These are phyloP conservation scores for Lasioglossum morio DNA, from an alignment of 2,888 invertebrate genomes.

Conservation along the genomic window DNA sequence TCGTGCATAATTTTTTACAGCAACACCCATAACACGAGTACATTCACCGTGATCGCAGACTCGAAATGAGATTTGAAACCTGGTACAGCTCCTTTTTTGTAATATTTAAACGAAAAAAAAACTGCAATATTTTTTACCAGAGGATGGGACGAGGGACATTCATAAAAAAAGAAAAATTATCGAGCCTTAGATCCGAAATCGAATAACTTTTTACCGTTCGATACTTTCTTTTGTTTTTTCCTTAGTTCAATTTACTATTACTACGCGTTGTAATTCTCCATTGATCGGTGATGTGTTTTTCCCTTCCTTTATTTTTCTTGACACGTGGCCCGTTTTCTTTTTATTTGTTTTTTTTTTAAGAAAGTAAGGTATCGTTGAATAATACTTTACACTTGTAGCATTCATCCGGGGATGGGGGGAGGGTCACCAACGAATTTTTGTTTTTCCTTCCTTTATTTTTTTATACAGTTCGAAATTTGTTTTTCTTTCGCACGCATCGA, in stretches of 20 bases:
- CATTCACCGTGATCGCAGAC: constrained; percentile 73
- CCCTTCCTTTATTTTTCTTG: constrained; percentile 23
- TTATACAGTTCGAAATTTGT: constrained; percentile 41
- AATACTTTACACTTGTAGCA: constrained; percentile 57
- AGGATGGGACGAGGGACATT: constrained; percentile 82
- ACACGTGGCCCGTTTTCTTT: constrained; percentile 30
- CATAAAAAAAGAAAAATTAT: constrained; percentile 73
- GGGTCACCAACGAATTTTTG: constrained; percentile 58
- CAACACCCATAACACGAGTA: constrained; percentile 42
- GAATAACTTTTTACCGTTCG: constrained; percentile 63
- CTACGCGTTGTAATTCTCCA: constrained; percentile 41
- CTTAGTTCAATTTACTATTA: constrained; percentile 62
- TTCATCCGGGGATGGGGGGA: constrained; percentile 10
- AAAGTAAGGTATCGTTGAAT: constrained; percentile 37
- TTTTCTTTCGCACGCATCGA: constrained; percentile 61
- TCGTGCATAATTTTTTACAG: constrained; percentile 44
- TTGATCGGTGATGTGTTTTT: constrained; percentile 34
- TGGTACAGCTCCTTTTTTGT: constrained; percentile 79
- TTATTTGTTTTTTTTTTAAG: constrained; percentile 4
- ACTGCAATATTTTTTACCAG: constrained; percentile 84
- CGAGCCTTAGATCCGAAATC: constrained; percentile 74
- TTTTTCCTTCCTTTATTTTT: constrained; percentile 39
- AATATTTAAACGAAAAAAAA: constrained; percentile 70
- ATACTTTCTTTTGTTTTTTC: constrained; percentile 31
- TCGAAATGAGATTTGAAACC: constrained; percentile 67